phyloP scores from a whole-genome alignment of 2,113 vertebrate species.

The Oryzias woworae region DNA sequence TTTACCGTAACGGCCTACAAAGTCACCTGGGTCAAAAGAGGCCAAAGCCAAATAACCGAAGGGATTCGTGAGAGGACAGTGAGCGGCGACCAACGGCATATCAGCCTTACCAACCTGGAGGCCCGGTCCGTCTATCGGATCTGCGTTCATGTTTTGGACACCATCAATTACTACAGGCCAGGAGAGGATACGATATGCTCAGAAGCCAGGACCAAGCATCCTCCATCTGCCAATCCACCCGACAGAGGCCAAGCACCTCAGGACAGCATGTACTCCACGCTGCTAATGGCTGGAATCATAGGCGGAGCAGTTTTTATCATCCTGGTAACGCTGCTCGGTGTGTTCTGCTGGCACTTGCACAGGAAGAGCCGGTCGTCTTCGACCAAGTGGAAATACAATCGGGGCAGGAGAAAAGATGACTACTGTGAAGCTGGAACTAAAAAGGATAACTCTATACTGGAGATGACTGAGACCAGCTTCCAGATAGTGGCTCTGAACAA shows the following conservation, averaged over 20 bases:
- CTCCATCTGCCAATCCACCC: constrained; percentile 79
- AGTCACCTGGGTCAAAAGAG: constrained; percentile 96
- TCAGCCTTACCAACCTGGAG: constrained; percentile 86
- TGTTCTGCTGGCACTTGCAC: constrained; percentile 99
- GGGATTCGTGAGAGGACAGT: constrained; percentile 90
- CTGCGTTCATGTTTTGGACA: constrained; percentile 92
- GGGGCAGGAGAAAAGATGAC: constrained; percentile 97
- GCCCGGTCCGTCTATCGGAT: constrained; percentile 91
- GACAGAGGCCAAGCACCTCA: constrained; percentile 88
- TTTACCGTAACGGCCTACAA: constrained; percentile 91
- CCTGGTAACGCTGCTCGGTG: constrained; percentile 87
- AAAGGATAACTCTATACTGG: constrained; percentile 99
- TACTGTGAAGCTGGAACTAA: constrained; percentile 98
- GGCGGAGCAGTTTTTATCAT: constrained; percentile 91
- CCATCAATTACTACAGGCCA: constrained; percentile 86
- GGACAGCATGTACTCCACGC: constrained; percentile 87
- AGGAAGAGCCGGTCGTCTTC: constrained; percentile 92
- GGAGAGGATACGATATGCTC: constrained; percentile 88
- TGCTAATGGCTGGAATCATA: constrained; percentile 92
- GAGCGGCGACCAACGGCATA: constrained; percentile 84
- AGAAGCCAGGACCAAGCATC: constrained; percentile 84
- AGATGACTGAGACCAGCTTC: constrained; percentile 99
- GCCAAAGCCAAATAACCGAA: constrained; percentile 89
- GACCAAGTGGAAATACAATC: constrained; percentile 98
- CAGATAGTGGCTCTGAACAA: constrained; percentile 99